Base-by-base conservation (phyloP, 2,888 invertebrate species). In the Sympetrum striolatum region DNA sequence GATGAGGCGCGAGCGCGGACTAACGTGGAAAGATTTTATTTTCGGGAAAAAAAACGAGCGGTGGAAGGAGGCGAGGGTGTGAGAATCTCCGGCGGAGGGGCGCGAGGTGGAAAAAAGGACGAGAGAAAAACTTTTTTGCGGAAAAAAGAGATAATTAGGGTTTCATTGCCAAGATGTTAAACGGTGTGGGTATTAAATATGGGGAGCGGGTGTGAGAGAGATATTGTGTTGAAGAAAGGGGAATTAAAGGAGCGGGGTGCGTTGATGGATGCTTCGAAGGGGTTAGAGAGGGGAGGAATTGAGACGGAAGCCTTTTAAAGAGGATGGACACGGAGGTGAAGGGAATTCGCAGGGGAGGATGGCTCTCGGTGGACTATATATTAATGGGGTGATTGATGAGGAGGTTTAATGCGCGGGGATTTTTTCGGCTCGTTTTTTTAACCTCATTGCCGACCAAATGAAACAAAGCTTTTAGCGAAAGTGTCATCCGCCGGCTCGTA, bases 41-140 rank as follows among this genome's bases (percentile, higher is more conserved):
- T 60, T 64, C 64, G 25, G 93, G 93, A 92, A 91, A 92, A 92
- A 91, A 92, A 91, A 92, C 92, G 22, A 15, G 90, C 44, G 81
- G 39, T 81, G 92, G 92, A 92, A 92, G 93, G 93, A 92, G 92
- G 91, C 91, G 91, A 90, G 90, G 64, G 64, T n/a, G 64, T n/a
- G 64, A n/a, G 64, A 64, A 64, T 4, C 60, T 60, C 60, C 60
- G 18, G 60, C n/a, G 18, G n/a, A 60, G 18, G 93, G 93, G 93
- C 93, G 93, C 93, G 93, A 93, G 93, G 93, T 93, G 93, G 93
- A 93, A 93, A 93, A 93, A 93, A 93, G 93, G 93, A 92, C 92
- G 92, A 93, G 93, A 93, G 92, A 92, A 92, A 92, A 92, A 91
- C 92, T 91, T 90, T 90, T 91, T 92, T 91, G 91, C 15, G 53